Evolutionary conservation across 1,140 invertebrate genomes (phyloP), one percentile per base, ranked within the genome.

Genomic region (Hesperophylax magnus): DNA sequence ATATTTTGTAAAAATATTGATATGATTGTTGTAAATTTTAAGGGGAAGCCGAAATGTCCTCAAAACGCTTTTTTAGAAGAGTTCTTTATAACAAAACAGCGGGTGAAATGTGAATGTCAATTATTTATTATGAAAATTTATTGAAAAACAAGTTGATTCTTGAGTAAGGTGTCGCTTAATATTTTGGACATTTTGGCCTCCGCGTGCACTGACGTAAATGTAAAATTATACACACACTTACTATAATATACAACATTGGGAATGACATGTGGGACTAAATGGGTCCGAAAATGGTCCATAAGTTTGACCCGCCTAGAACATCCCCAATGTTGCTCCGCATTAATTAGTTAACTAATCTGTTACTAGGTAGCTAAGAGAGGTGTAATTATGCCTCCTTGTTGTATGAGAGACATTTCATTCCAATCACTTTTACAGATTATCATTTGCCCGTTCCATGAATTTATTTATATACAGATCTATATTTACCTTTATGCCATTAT

Each of bases 391-490:
- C n/a, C n/a, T 27, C 14, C 63, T 14, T 31, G 8, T 24, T 17
- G 34, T 71, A 18, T 52, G 39, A 53, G 67, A 71, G 39, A 71
- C 34, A 71, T 52, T 71, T 71, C 67, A 71, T 71, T 71, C 67
- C 67, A 71, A 71, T 71, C 1, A 9, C 67, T 71, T 71, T 71
- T 67, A 67, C 63, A 15, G 22, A 27, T 67, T 18, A 24, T 61
- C n/a, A 61, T 61, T 61, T 61, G 18, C 58, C 11, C 24, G 58
- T 61, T 61, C 20, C 2, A 67, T 67, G 17, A 27, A 27, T 67
- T 67, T 67, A 67, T 67, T 39, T 67, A 67, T 67, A 20, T 67
- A 67, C 63, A 67, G 63, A 67, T 34, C 31, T 67, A 67, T 67
- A 27, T 67, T 27, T 67, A n/a, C 20, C 56, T 58, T 58, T 58